Conservation (phyloP, 2,888 invertebrate genomes). For the Mylabris sibirica region DNA sequence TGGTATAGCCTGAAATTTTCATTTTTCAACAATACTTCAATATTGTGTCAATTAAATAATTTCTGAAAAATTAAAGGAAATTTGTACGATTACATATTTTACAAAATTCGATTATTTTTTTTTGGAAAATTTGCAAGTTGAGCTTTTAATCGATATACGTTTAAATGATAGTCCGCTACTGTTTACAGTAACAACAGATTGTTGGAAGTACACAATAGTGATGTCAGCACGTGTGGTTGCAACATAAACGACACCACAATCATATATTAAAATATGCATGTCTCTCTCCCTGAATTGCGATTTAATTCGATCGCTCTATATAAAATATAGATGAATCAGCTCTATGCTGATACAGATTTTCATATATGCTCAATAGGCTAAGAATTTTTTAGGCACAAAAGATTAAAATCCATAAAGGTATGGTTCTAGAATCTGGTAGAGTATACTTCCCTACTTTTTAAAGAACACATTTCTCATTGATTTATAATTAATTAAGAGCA, state of each 20-base stretch:
- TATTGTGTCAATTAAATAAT: not conserved
- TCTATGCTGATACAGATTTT: constrained; percentile 5
- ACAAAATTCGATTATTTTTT: not conserved
- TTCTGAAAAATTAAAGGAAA: not conserved
- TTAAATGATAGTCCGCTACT: constrained; percentile 20
- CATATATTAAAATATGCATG: constrained; percentile 45
- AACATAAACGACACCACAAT: constrained; percentile 42
- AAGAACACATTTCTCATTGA: no score
- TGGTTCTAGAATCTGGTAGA: no score
- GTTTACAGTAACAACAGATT: constrained; percentile 27
- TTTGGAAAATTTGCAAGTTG: not conserved
- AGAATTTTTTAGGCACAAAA: no score
- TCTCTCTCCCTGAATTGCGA: constrained; percentile 32
- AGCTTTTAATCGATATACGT: not conserved
- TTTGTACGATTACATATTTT: not conserved
- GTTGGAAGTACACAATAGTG: constrained; percentile 27
- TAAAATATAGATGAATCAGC: constrained; percentile 22
- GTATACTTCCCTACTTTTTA: no score
- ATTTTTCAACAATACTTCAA: not conserved
- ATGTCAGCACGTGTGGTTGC: constrained; percentile 41
- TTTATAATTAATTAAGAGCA: no score
- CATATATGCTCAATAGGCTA: not conserved
- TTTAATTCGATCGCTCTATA: constrained; percentile 35
- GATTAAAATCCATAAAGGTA: no score
- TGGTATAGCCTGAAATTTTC: not conserved